Base-by-base conservation (phyloP, 2,113 vertebrate genomes). In the Micronycteris hirsuta region DNA sequence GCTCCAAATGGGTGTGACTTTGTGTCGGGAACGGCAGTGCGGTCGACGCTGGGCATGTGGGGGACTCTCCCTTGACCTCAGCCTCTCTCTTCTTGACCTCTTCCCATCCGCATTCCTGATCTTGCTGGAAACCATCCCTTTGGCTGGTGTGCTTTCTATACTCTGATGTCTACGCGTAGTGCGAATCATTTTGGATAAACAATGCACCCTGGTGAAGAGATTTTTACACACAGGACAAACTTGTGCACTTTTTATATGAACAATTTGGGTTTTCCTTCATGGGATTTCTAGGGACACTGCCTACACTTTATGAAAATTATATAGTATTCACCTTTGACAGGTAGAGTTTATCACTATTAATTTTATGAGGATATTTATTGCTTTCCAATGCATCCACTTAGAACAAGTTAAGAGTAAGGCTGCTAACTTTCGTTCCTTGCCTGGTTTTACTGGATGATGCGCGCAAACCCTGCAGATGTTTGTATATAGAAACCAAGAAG, bases 401-500 rank as follows among this genome's bases (percentile, higher is more conserved):
- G 84, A 95, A 80, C 83, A 80, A 87, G 65, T 24, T 56, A 36
- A 89, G 93, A 88, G 41, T 24, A 47, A 88, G 89, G 97, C 94
- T 97, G 95, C 96, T 96, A 71, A 92, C 49, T 73, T 49, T 67
- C n/a, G 6, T 28, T 74, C 73, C 80, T 92, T 63, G 68, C 97
- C 95, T 71, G 77, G 28, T 89, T 93, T 90, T 67, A n/a, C 61
- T 5, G 12, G 1, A 74, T 45, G 28, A 33, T 12, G n/a, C 33
- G 85, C 87, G n/a, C 56, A 84, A 67, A 41, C 12, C 31, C 43
- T 58, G 47, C 17, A 1, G 19, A 15, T 71, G 52, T 67, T 81
- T 95, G 97, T 98, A 95, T 96, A 96, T 97, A 97, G 92, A 96
- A 94, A n/a, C 95, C 95, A 77, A 41, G 93, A 70, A 83, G 82